Base-by-base conservation (phyloP, 2,113 vertebrate genomes). In the Chelonoidis abingdonii region DNA sequence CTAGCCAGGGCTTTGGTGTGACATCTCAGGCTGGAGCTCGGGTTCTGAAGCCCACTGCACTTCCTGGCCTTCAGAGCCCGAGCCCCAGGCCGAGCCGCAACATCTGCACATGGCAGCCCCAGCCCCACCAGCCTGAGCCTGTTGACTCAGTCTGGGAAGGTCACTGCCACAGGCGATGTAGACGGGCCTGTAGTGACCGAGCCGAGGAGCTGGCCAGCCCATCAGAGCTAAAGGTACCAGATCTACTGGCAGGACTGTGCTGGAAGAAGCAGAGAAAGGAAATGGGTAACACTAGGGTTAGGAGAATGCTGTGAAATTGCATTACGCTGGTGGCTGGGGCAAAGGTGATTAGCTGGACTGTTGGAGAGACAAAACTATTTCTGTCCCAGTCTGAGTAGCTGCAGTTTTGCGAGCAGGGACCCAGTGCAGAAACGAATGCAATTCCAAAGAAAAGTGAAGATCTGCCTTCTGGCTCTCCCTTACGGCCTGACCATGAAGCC, bases 281-380 rank as follows among this genome's bases (percentile, higher is more conserved):
- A n/a, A 59, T 3, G 13, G 21, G 38, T 22, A 54, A 41, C 41
- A 50, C 50, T 50, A 54, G 6, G 75, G 53, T 4, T 0, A 0
- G 54, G 4, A 8, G 56, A 49, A 29, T 10, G 5, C 27, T 10
- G 57, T 49, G 19, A 31, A 5, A 24, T 17, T 35, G 5, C 7
- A 22, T 31, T 27, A 49, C 16, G 62, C 62, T 0, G 0, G 21
- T 11, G 75, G 50, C 86, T 9, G 52, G 31, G 5, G 27, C 8
- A 12, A 3, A 83, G 53, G 88, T 29, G 17, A 29, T 16, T 24
- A 25, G 76, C 41, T 41, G 59, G 72, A 35, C 38, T 89, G 7
- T 47, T 62, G 89, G 41, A 0, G 7, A 79, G 69, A 25, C 31
- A 14, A 69, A n/a, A 50, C 0, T 0, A 5, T 0, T 0, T 19